Percentiles rank a stretch among this genome's conserved stretches.
phyloP scores from a whole-genome alignment of 2,113 vertebrate genomes.

The Calyptommatus sinebrachiatus region DNA sequence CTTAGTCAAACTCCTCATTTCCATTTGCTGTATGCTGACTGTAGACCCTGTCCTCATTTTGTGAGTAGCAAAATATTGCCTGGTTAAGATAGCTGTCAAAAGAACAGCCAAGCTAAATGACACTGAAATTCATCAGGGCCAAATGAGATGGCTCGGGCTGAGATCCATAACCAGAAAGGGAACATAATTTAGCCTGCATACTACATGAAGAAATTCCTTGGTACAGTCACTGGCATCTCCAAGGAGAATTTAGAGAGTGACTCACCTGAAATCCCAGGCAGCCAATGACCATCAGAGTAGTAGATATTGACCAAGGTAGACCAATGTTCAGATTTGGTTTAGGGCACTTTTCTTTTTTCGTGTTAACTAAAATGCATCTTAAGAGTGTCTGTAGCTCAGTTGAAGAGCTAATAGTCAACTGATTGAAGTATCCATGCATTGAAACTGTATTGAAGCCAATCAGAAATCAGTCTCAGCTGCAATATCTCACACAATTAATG shows the following conservation, averaged over 20 bases:
- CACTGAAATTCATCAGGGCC: neutral
- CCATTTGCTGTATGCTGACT: neutral
- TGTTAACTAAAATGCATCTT: neutral
- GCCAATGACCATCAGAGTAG: too few species aligned
- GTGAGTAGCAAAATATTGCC: neutral
- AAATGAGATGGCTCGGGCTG: neutral
- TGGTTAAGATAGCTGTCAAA: neutral
- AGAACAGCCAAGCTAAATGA: neutral
- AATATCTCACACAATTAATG: slow-evolving; percentile 10
- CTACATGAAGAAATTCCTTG: too few species aligned
- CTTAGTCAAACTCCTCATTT: too few species aligned
- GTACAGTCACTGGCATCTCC: too few species aligned
- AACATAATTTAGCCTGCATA: neutral
- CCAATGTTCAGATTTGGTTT: neutral
- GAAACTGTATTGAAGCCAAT: too few species aligned
- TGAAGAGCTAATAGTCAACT: too few species aligned
- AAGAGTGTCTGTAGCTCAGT: too few species aligned
- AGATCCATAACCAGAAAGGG: neutral
- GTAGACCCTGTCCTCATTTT: neutral
- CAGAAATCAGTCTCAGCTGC: too few species aligned
- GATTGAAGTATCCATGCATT: too few species aligned
- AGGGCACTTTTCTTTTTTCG: neutral
- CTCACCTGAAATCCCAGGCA: too few species aligned
- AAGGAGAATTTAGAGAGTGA: too few species aligned
- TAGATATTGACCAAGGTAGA: too few species aligned